Conservation (phyloP, 2,113 vertebrate genomes). For the Anhinga rufa region DNA sequence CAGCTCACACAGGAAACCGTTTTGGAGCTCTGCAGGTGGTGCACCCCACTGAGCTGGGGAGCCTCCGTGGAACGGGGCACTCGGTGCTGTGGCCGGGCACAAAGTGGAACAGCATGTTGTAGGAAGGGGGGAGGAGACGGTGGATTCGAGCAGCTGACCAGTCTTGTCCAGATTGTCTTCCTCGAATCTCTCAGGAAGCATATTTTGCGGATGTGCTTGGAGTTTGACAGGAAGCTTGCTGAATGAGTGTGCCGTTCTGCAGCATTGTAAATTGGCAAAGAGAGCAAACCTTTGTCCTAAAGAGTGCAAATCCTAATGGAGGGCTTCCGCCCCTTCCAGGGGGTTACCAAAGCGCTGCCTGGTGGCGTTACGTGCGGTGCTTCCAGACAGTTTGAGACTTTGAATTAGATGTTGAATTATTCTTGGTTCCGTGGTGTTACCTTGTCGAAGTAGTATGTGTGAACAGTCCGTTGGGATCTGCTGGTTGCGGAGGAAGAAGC, state of each 20-base stretch:
- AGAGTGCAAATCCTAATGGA: background rate
- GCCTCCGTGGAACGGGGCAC: background rate
- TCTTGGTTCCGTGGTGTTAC: background rate
- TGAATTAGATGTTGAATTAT: background rate
- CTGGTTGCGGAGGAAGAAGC: background rate
- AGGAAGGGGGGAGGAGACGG: background rate
- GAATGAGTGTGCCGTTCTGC: background rate
- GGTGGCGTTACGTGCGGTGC: background rate
- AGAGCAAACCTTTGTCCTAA: background rate
- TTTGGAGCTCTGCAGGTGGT: background rate
- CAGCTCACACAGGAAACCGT: background rate
- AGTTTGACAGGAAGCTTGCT: conserved; percentile 14
- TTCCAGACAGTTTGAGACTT: background rate
- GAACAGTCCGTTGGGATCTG: background rate
- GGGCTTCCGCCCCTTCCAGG: background rate
- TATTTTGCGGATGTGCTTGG: background rate
- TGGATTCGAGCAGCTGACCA: background rate
- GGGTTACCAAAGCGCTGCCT: background rate
- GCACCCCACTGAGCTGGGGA: background rate
- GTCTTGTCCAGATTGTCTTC: background rate
- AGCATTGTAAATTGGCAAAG: background rate
- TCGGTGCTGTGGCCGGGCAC: background rate
- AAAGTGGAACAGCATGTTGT: background rate
- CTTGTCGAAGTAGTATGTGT: background rate
- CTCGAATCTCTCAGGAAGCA: background rate